These are phyloP conservation scores for Drosophila trapezifrons DNA, from an alignment of 1,140 invertebrate species.

Conservation along the genomic window DNA sequence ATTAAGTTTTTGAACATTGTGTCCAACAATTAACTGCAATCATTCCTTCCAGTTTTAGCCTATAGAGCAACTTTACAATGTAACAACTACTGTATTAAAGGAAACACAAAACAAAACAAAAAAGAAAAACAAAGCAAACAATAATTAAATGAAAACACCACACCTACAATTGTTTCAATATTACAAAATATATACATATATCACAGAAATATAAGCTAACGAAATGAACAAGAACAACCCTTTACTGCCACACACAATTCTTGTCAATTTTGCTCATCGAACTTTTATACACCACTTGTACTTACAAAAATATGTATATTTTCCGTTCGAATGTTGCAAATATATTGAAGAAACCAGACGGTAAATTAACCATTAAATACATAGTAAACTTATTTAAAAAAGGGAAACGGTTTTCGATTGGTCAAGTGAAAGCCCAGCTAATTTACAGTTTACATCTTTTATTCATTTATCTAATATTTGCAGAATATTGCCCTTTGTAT, in stretches of 20 bases:
- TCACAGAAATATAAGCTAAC: constrained; percentile 12
- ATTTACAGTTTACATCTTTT: not conserved
- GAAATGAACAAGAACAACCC: constrained; percentile 43
- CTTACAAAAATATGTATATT: constrained; percentile 33
- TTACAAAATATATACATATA: constrained; percentile 16
- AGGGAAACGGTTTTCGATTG: too few relatives aligned
- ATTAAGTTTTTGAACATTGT: constrained; percentile 58
- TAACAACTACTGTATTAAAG: constrained; percentile 73
- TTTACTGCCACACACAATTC: constrained; percentile 72
- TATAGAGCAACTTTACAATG: constrained; percentile 75
- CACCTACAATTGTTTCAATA: constrained; percentile 49
- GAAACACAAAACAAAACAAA: constrained; percentile 24
- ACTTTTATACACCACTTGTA: constrained; percentile 53
- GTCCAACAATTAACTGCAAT: constrained; percentile 78
- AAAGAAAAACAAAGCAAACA: constrained; percentile 31
- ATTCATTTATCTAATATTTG: too few relatives aligned
- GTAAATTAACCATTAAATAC: constrained; percentile 34
- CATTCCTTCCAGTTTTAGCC: constrained; percentile 76
- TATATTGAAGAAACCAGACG: constrained; percentile 28
- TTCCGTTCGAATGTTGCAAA: constrained; percentile 45
- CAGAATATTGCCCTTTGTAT: too few relatives aligned
- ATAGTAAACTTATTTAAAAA: constrained; percentile 6
- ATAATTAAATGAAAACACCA: constrained; percentile 48
- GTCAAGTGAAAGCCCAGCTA: too few relatives aligned
- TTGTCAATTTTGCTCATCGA: constrained; percentile 73